Evolutionary conservation across 2,888 invertebrate genomes (phyloP).

Genomic region (Siphonodentalium dalli): DNA sequence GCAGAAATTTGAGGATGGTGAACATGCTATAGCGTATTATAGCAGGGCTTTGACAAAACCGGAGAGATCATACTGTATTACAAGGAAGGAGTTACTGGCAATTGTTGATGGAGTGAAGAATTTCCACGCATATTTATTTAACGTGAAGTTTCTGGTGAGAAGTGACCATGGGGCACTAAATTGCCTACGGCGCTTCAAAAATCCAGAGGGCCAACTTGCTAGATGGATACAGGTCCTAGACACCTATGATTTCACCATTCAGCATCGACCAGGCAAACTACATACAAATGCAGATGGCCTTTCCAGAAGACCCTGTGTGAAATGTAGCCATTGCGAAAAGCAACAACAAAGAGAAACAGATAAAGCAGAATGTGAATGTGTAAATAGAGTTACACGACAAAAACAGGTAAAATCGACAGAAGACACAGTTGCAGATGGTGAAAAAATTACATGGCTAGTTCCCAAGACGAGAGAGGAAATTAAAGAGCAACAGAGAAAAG

Average conservation of each 20-base stretch:
- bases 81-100: slow-evolving; percentile 2
- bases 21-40: slow-evolving; percentile 11
- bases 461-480: too few relatives aligned
- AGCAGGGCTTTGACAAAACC: slow-evolving; percentile 6
- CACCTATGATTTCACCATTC: slow-evolving; percentile 17
- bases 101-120: slow-evolving; percentile 1
- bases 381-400: too few relatives aligned
- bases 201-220: slow-evolving; percentile 25
- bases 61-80: slow-evolving; percentile 14
- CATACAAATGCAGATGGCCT: slow-evolving; percentile 25
- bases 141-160: slow-evolving; percentile 1
- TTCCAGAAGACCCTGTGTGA: slow-evolving; percentile 5
- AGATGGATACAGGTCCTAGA: slow-evolving; percentile 21
- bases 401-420: too few relatives aligned
- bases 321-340: too few relatives aligned
- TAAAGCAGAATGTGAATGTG: too few relatives aligned
- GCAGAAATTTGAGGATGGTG: slow-evolving; percentile 3
- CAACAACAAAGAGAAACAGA: too few relatives aligned
- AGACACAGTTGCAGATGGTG: too few relatives aligned
- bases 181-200: slow-evolving; percentile 17
- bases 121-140: slow-evolving; percentile 22
- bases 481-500: too few relatives aligned
- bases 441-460: too few relatives aligned
- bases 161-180: slow-evolving; percentile 23
- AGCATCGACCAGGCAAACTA: slow-evolving; percentile 15